Percentiles rank a stretch among this genome's conserved stretches.
These are phyloP conservation scores for Gouania willdenowi DNA, from an alignment of 2,797 vertebrate species.

Conservation along the genomic window DNA sequence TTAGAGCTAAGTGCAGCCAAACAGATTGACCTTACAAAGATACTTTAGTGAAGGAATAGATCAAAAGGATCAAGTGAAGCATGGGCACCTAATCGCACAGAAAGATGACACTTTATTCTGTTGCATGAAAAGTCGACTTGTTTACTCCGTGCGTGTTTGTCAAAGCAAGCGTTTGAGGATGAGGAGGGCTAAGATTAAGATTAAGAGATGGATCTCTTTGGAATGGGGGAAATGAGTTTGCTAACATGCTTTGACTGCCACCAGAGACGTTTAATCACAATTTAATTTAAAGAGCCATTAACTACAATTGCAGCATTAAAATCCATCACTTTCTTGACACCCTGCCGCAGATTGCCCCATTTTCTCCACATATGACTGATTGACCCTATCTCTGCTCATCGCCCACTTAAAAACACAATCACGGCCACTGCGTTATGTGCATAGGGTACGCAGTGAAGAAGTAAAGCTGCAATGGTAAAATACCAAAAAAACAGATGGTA, in stretches of 20 bases:
- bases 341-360: conserved; percentile 70
- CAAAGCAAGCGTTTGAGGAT: conserved; percentile 42
- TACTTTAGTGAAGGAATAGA: conserved; percentile 6
- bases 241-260: conserved; percentile 46
- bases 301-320: conserved; percentile 76
- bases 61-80: conserved; percentile 9
- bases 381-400: conserved; percentile 49
- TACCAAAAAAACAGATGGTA: too few relatives aligned
- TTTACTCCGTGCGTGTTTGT: not conserved
- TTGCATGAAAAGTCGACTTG: conserved; percentile 1
- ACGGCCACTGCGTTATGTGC: not conserved
- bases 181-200: too few relatives aligned
- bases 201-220: not conserved
- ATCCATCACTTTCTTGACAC: conserved; percentile 78
- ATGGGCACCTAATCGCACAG: conserved; percentile 1
- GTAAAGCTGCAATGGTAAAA: too few relatives aligned
- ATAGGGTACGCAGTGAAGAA: too few relatives aligned
- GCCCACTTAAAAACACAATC: conserved; percentile 47
- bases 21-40: conserved; percentile 4
- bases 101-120: not conserved
- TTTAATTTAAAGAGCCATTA: conserved; percentile 81
- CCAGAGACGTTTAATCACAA: conserved; percentile 72
- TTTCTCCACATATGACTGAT: conserved; percentile 73
- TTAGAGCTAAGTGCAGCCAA: conserved; percentile 22
- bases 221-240: not conserved